Evolutionary conservation across 2,888 invertebrate species (phyloP).

Genomic region (Drosophila leonis): DNA sequence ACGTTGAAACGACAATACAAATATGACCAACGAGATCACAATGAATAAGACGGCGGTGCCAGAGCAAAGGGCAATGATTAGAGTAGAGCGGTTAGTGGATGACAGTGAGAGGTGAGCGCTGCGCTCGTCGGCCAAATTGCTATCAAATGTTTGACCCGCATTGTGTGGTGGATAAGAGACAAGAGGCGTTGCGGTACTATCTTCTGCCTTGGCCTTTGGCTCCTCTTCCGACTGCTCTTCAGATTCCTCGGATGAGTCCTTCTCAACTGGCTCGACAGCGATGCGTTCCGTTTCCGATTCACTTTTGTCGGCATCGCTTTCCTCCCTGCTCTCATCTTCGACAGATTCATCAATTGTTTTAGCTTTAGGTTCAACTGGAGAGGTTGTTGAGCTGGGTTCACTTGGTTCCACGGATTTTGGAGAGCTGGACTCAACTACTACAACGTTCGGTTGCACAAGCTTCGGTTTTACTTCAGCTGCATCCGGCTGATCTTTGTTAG

Average conservation of each 20-base stretch:
- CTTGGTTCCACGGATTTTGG: background rate
- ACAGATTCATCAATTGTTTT: slow-evolving; percentile 13
- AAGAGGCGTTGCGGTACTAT: slow-evolving; percentile 69
- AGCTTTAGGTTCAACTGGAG: slow-evolving; percentile 11
- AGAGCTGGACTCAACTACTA: background rate
- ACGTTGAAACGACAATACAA: slow-evolving; percentile 80
- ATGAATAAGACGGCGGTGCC: slow-evolving; percentile 80
- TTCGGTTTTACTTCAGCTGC: slow-evolving; percentile 15
- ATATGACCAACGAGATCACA: slow-evolving; percentile 75
- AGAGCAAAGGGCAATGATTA: slow-evolving; percentile 78
- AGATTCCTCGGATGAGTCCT: slow-evolving; percentile 57
- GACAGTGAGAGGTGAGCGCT: slow-evolving; percentile 69
- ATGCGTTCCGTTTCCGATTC: slow-evolving; percentile 23
- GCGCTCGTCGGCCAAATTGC: slow-evolving; percentile 79
- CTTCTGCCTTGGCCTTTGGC: slow-evolving; percentile 50
- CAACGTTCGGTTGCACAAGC: slow-evolving; percentile 7
- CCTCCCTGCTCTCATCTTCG: slow-evolving; percentile 28
- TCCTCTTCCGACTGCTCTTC: slow-evolving; percentile 52
- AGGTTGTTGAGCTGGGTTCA: slow-evolving; percentile 28
- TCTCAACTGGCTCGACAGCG: slow-evolving; percentile 9
- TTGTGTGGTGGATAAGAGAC: slow-evolving; percentile 75
- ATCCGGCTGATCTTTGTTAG: slow-evolving; percentile 2
- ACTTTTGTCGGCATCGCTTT: slow-evolving; percentile 4
- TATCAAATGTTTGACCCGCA: slow-evolving; percentile 75
- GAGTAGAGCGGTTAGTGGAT: slow-evolving; percentile 66